Conservation (phyloP, 2,797 vertebrate genomes). For the Hephaestus fuliginosus region DNA sequence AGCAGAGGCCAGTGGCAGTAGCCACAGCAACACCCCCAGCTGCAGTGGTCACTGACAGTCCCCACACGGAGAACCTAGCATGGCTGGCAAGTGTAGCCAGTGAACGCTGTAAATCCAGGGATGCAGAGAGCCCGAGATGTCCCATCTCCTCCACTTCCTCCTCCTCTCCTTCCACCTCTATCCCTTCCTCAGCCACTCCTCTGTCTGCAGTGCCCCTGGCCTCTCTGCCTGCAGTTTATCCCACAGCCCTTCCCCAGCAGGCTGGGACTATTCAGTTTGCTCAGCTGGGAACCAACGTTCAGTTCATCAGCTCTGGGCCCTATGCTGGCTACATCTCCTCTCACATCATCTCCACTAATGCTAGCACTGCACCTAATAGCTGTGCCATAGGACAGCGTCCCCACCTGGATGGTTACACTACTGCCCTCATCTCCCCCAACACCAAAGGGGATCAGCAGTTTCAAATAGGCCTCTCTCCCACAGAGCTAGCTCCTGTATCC, state of each 20-base stretch:
- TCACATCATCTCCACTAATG: constrained; percentile 92
- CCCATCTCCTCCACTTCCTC: constrained; percentile 71
- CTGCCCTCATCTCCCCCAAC: constrained; percentile 91
- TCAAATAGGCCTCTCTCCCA: constrained; percentile 85
- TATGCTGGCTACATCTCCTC: constrained; percentile 97
- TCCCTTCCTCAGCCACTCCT: constrained; percentile 85
- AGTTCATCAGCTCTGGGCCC: constrained; percentile 95
- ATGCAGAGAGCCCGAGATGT: constrained; percentile 76
- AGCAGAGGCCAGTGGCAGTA: constrained; percentile 90
- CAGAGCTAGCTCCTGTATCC: constrained; percentile 84
- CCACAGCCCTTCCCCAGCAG: constrained; percentile 90
- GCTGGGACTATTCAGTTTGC: constrained; percentile 92
- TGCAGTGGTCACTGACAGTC: constrained; percentile 86
- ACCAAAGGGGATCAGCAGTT: constrained; percentile 90
- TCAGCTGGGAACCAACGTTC: constrained; percentile 94
- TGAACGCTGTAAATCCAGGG: constrained; percentile 88
- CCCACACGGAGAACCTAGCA: constrained; percentile 92
- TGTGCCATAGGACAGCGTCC: constrained; percentile 85
- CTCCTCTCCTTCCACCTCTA: constrained; percentile 83
- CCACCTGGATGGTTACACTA: constrained; percentile 93
- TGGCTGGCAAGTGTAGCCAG: constrained; percentile 92
- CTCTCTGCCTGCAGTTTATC: constrained; percentile 91
- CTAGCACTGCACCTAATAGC: constrained; percentile 86
- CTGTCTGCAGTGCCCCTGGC: constrained; percentile 84
- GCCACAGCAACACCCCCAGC: constrained; percentile 76